Percentiles rank a stretch among this genome's conserved stretches.
phyloP scores from a whole-genome alignment of 2,888 invertebrate species.

The Oscheius sp. region DNA sequence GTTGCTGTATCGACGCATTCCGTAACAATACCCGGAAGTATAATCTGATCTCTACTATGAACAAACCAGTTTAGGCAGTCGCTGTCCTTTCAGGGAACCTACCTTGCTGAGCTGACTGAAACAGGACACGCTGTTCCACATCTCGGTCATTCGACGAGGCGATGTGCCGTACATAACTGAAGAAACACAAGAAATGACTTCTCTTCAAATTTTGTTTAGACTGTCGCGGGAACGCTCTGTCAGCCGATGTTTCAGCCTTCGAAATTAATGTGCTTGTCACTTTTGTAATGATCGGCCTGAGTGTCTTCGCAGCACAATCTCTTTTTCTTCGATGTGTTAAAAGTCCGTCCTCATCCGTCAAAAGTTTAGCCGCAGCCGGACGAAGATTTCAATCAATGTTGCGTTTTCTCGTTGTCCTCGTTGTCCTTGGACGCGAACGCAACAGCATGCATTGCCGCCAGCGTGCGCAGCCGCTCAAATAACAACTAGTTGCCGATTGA shows the following conservation, averaged over 20 bases:
- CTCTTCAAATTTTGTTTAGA: constrained; percentile 24
- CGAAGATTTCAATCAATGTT: constrained; percentile 21
- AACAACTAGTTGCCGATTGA: constrained; percentile 36
- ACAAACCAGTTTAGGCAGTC: too few species aligned
- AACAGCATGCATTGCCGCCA: constrained; percentile 18
- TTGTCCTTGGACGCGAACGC: constrained; percentile 33
- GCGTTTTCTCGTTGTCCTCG: constrained; percentile 9
- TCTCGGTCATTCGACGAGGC: neutral
- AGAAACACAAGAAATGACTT: constrained; percentile 23
- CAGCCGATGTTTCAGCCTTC: constrained; percentile 23
- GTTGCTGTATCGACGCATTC: too few species aligned
- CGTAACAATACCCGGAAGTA: too few species aligned
- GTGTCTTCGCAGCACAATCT: too few species aligned
- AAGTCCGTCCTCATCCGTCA: too few species aligned
- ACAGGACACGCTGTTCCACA: neutral
- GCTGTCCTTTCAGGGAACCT: too few species aligned
- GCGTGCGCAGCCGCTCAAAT: constrained; percentile 30
- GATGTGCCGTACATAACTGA: constrained; percentile 1
- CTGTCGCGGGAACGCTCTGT: constrained; percentile 34
- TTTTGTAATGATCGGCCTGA: too few species aligned
- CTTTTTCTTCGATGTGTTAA: neutral
- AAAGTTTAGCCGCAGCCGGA: too few species aligned
- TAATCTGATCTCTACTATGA: too few species aligned
- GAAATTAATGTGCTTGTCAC: too few species aligned
- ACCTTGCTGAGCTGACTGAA: too few species aligned